Evolutionary conservation across 2,888 invertebrate genomes (phyloP), one percentile per base, ranked within the genome.

Genomic region (Eutolmus rufibarbis): DNA sequence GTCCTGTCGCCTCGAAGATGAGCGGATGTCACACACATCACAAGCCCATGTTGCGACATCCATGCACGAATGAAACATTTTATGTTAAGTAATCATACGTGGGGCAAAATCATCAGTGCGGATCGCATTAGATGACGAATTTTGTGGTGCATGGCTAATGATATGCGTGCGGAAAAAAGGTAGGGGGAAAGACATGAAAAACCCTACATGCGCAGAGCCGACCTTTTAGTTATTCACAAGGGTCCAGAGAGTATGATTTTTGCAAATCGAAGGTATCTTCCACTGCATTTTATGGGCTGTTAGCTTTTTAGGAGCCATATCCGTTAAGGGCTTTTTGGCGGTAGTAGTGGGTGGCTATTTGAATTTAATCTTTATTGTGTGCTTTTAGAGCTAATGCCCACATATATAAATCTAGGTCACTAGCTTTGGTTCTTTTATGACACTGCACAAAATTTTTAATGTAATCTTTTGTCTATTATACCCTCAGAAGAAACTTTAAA

Each of bases 91-190:
- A 57, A 81, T 81, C 56, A 51, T 51, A n/a, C 81, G 23, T 9
- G 28, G 23, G 31, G 56, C 56, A 56, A 34, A 81, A 34, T 3
- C 31, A 40, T 9, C 79, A 79, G 56, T 19, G n/a, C 43, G 81
- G 56, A 34, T 56, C 56, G 19, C 81, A 81, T 81, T 81, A 31
- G 56, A 81, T 46, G 79, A 79, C 51, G 23, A 43, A 79, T 79
- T 79, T 79, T 43, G 43, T 46, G 79, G 43, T 79, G 79, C 79
- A 79, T 43, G 46, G 19, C 79, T 46, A 79, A 79, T 79, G 46
- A 79, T 43, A 43, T 79, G 43, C 79, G n/a, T 9, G 2, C 0
- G 9, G 40, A 7, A 40, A 40, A 34, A 16, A 8, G 14, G 31
- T 1, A 28, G 19, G 14, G 8, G 28, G 14, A 34, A 74, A 2